These are phyloP conservation scores for Hylyphantes graminicola DNA, from an alignment of 1,140 invertebrate genomes.

Conservation along the genomic window DNA sequence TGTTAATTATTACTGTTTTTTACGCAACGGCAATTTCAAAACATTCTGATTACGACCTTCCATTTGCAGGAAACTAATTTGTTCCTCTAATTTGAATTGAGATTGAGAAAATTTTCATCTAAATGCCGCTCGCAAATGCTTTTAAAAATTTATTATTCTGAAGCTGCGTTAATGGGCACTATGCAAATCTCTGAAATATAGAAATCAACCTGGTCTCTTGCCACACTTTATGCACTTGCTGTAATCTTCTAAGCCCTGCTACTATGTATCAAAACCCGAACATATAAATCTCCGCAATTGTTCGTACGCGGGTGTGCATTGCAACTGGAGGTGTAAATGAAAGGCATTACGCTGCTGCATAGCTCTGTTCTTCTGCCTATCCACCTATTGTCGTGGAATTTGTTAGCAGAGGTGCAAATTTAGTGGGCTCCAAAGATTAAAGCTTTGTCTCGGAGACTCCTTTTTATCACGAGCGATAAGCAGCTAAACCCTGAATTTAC, in stretches of 20 bases:
- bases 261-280: conserved; percentile 1
- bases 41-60: too few relatives aligned
- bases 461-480: conserved; percentile 53
- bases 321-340: conserved; percentile 50
- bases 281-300: not conserved
- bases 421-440: conserved; percentile 54
- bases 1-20: too few relatives aligned
- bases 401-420: conserved; percentile 42
- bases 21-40: too few relatives aligned
- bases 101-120: too few relatives aligned
- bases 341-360: conserved; percentile 8
- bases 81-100: too few relatives aligned
- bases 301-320: conserved; percentile 4
- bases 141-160: too few relatives aligned
- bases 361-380: too few relatives aligned
- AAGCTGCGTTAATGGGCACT: too few relatives aligned
- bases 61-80: too few relatives aligned
- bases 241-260: not conserved
- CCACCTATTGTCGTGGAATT: conserved; percentile 42
- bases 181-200: too few relatives aligned
- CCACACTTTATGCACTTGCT: not conserved
- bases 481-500: conserved; percentile 55
- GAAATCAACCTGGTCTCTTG: too few relatives aligned
- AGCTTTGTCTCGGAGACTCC: conserved; percentile 40
- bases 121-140: too few relatives aligned